Evolutionary conservation across 2,113 vertebrate species (phyloP), one percentile per base, ranked within the genome.

Genomic region (Rhabdornis inornatus): DNA sequence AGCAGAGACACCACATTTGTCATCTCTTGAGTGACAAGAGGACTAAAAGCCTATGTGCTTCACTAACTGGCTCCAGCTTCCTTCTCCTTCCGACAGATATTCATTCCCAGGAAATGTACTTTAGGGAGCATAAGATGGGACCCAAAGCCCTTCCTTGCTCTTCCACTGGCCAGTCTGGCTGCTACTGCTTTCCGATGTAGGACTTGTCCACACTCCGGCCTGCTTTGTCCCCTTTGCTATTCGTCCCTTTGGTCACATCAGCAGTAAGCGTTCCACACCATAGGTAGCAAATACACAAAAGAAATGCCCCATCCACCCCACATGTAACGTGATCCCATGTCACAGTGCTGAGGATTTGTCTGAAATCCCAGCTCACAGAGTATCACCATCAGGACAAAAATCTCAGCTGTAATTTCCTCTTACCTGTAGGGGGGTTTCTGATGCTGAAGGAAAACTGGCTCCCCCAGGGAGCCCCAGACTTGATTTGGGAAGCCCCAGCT

Each of bases 251-350:
- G 22, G 20, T 84, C 50, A 30, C 44, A 55, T 12, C 68, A 55
- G 59, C 45, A 59, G 35, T 21, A 63, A 91, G 42, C n/a, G 20
- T 85, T 61, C 33, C 59, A 71, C 31, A 31, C 15, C 0, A 0
- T 11, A 85, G 21, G 24, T 0, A 74, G 27, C 33, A 59, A 63
- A 75, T 22, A 47, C 9, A 63, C 47, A 49, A 66, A 82, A 91
- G 45, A 90, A 86, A 77, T 19, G 19, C 8, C 52, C 5, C 30
- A 30, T 87, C 45, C 19, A 35, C 25, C 69, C 31, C 60, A 13
- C 0, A 0, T 11, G 52, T 31, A 55, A 70, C 25, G 33, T 39
- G 64, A 47, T 47, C 28, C 21, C 40, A 30, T 0, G 0, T 45
- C 23, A 18, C 17, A 59, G 57, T 0, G 0, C 27, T 17, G 45